Conservation (phyloP, 2,113 vertebrate genomes). For the Colistium nudipinnis region DNA sequence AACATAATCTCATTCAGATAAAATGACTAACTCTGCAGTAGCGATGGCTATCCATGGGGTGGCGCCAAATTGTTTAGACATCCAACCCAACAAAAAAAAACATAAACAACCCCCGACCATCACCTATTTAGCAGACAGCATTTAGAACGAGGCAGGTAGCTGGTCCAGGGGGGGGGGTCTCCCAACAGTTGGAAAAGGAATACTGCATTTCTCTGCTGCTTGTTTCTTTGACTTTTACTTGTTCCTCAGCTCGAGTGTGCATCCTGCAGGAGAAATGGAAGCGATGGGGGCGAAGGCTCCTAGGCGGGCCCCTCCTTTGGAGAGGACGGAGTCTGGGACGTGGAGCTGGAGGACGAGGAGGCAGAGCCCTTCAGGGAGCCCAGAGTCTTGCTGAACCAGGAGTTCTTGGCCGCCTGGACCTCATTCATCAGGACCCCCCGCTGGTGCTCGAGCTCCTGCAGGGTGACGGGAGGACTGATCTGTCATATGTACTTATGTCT, state of each 20-base stretch:
- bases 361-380: constrained; percentile 96
- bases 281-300: neutral
- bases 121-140: constrained; percentile 20
- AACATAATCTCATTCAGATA: neutral
- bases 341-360: constrained; percentile 83
- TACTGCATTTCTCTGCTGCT: constrained; percentile 67
- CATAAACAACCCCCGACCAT: neutral
- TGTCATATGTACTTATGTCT: too few relatives aligned
- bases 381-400: constrained; percentile 99
- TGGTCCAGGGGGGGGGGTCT: too few relatives aligned
- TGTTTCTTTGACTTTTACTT: constrained; percentile 50
- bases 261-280: constrained; percentile 19
- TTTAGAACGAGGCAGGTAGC: neutral
- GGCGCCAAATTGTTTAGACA: constrained; percentile 28
- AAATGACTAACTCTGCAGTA: constrained; percentile 35
- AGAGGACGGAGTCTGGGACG: constrained; percentile 85
- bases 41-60: constrained; percentile 40
- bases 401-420: constrained; percentile 99
- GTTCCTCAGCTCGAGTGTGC: constrained; percentile 58
- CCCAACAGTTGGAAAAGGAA: constrained; percentile 65
- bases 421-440: constrained; percentile 96
- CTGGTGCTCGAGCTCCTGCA: constrained; percentile 97
- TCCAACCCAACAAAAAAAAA: neutral
- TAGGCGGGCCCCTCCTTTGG: constrained; percentile 83
- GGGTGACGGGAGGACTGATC: neutral